A percentile compares a stretch with the other conserved stretches of the same genome.
Evolutionary conservation across 2,888 invertebrate species (phyloP).

Genomic region (Cantharis nigra): DNA sequence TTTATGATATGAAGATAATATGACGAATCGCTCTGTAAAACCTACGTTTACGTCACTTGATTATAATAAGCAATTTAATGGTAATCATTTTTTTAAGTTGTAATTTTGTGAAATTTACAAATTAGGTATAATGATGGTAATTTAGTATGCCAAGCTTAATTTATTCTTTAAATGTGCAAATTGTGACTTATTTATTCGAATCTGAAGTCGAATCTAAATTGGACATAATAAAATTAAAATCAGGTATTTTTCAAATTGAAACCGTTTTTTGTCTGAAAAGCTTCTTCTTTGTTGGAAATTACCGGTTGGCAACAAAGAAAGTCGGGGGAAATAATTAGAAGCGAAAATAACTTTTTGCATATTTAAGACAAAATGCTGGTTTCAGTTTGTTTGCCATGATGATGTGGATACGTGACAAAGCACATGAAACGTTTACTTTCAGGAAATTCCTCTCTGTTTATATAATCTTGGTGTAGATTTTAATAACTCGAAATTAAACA

Average conservation of each 20-base stretch:
- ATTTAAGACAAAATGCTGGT: background rate
- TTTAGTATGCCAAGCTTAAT: background rate
- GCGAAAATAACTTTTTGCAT: background rate
- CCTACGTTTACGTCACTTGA: background rate
- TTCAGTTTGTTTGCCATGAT: background rate
- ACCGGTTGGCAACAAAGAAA: background rate
- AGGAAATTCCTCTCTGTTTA: background rate
- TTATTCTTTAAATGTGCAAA: background rate
- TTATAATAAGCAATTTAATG: background rate
- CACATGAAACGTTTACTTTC: background rate
- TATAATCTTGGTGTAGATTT: background rate
- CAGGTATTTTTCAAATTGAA: background rate
- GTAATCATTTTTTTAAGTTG: background rate
- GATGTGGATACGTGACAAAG: background rate
- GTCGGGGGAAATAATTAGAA: background rate
- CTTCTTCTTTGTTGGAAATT: background rate
- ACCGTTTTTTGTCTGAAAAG: background rate
- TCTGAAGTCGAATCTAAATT: background rate
- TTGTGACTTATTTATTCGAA: background rate
- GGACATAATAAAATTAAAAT: background rate
- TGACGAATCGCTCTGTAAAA: background rate
- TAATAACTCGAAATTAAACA: background rate
- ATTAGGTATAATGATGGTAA: background rate
- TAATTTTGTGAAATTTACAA: background rate
- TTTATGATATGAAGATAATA: background rate